phyloP scores from a whole-genome alignment of 1,140 invertebrate genomes.

The Drosophila nigrodunni region DNA sequence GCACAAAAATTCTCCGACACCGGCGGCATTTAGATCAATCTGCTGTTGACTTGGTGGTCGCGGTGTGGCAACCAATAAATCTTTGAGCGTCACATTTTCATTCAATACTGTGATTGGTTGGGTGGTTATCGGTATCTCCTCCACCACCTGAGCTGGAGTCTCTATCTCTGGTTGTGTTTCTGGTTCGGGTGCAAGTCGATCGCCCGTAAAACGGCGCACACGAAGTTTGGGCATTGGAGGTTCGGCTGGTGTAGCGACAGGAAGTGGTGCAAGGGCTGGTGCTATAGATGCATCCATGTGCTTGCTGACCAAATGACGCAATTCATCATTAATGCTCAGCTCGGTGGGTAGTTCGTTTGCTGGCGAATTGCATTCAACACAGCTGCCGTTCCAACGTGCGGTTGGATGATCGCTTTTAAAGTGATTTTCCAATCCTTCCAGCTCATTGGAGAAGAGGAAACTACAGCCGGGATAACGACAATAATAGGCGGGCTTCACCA shows the following conservation, averaged over 20 bases:
- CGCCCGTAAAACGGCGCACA: constrained; percentile 68
- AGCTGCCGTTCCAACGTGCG: constrained; percentile 61
- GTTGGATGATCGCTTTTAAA: constrained; percentile 55
- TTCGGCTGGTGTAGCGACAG: no score
- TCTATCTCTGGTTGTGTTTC: no score
- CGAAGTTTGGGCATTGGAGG: constrained; percentile 43
- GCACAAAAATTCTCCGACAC: constrained; percentile 40
- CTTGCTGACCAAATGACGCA: constrained; percentile 42
- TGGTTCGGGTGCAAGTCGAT: constrained; percentile 25
- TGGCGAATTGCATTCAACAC: constrained; percentile 38
- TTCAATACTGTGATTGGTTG: background rate
- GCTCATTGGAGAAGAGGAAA: constrained; percentile 65
- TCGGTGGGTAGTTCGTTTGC: background rate
- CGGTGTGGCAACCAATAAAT: constrained; percentile 31
- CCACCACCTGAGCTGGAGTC: background rate
- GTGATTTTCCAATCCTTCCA: constrained; percentile 64
- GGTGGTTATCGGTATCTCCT: background rate
- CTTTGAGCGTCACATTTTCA: constrained; percentile 36
- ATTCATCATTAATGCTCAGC: constrained; percentile 27
- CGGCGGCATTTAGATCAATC: constrained; percentile 36
- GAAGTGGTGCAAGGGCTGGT: background rate
- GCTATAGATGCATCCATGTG: constrained; percentile 28
- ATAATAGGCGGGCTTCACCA: constrained; percentile 37
- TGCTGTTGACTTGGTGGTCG: constrained; percentile 32
- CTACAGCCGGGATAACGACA: constrained; percentile 49